Conservation (phyloP, 2,113 vertebrate genomes). For the Romanogobio albipinnatus region DNA sequence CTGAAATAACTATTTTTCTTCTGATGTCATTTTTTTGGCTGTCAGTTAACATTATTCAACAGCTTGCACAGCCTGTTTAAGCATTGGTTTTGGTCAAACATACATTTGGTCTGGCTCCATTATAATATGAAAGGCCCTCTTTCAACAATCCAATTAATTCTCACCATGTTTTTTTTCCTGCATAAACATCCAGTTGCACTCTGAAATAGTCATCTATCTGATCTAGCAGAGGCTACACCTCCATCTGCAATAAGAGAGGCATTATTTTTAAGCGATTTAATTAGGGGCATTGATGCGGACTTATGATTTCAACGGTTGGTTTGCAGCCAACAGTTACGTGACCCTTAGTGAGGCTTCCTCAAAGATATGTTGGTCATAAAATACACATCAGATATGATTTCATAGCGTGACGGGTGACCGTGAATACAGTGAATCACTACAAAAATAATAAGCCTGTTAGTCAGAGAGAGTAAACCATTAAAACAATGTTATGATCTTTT, state of each 20-base stretch:
- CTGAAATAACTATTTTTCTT: not conserved
- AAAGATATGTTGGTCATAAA: not conserved
- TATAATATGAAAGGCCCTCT: not conserved
- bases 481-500: not conserved
- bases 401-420: not conserved
- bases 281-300: not conserved
- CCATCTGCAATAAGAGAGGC: not conserved
- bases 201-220: not conserved
- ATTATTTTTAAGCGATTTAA: not conserved
- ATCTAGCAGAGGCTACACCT: not conserved
- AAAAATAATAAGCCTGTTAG: not conserved
- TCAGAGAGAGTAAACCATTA: conserved; percentile 10
- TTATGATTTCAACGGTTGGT: not conserved
- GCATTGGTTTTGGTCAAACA: not conserved
- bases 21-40: not conserved
- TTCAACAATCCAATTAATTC: not conserved
- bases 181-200: not conserved
- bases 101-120: not conserved
- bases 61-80: not conserved
- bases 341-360: no score
- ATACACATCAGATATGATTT: not conserved
- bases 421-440: not conserved
- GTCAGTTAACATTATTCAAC: not conserved
- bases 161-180: not conserved
- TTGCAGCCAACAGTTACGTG: not conserved